These are phyloP conservation scores for Nebria ingens DNA, from an alignment of 1,140 invertebrate species.

Conservation along the genomic window DNA sequence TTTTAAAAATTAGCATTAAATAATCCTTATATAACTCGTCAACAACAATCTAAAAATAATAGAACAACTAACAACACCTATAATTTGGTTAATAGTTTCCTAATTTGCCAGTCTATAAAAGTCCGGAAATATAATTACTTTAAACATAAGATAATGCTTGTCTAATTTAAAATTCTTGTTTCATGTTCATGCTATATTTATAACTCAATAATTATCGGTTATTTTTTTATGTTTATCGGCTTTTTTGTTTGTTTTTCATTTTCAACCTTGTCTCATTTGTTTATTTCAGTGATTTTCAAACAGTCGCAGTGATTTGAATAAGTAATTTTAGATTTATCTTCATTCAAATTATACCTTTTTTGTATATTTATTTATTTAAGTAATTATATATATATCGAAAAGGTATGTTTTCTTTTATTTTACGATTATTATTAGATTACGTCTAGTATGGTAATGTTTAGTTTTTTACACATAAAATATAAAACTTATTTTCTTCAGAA, in stretches of 20 bases:
- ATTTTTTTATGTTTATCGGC: slow-evolving; percentile 5
- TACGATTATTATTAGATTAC: no score
- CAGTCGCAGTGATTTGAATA: slow-evolving; percentile 13
- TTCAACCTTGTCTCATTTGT: slow-evolving; percentile 9
- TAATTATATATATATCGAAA: no score
- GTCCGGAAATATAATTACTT: slow-evolving; percentile 1
- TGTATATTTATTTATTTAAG: no score
- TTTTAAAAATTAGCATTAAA: no score
- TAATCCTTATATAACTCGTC: no score
- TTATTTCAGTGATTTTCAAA: neutral
- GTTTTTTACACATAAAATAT: no score
- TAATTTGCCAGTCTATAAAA: neutral
- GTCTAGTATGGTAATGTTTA: no score
- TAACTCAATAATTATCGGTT: neutral
- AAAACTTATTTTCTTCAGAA: no score
- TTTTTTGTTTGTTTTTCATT: no score
- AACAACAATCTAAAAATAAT: neutral
- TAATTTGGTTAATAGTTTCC: slow-evolving; percentile 5
- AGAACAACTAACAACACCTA: neutral
- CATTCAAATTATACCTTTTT: no score
- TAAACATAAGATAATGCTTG: neutral
- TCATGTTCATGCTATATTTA: neutral
- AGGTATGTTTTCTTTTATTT: no score
- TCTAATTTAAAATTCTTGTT: slow-evolving; percentile 9
- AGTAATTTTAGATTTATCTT: slow-evolving; percentile 12